phyloP scores from a whole-genome alignment of 2,888 invertebrate genomes.

The Pyralis farinalis region DNA sequence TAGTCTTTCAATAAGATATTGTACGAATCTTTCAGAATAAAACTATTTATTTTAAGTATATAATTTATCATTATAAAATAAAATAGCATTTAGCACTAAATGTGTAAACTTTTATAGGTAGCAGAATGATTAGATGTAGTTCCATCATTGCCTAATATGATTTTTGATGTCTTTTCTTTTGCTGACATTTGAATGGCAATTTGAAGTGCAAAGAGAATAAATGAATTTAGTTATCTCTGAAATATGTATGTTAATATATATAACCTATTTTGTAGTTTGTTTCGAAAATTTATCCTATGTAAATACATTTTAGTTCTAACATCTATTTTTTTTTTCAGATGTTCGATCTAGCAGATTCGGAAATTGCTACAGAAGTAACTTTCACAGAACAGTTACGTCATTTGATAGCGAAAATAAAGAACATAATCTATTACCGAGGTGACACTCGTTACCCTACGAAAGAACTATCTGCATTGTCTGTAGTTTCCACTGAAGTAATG shows the following conservation, averaged over 20 bases:
- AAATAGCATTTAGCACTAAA: constrained; percentile 7
- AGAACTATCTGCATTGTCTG: constrained; percentile 79
- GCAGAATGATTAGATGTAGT: no score
- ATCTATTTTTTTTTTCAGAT: constrained; percentile 77
- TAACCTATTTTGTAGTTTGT: no score
- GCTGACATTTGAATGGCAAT: no score
- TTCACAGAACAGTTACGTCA: constrained; percentile 84
- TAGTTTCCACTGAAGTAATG: constrained; percentile 82
- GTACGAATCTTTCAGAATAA: constrained; percentile 25
- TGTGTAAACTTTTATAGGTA: no score
- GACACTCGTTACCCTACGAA: constrained; percentile 70
- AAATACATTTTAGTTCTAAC: no score
- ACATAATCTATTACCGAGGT: constrained; percentile 67
- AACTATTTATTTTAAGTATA: constrained; percentile 17
- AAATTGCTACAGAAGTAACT: constrained; percentile 84
- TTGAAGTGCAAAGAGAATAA: no score
- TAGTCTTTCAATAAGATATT: constrained; percentile 31
- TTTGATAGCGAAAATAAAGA: constrained; percentile 73
- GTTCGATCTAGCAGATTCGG: constrained; percentile 84
- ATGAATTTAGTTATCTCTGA: no score
- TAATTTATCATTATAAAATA: constrained; percentile 22
- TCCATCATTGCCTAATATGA: no score
- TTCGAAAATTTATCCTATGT: no score
- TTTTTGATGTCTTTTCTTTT: no score
- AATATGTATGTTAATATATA: no score